These are phyloP conservation scores for Malurus elegans DNA, from an alignment of 2,113 vertebrate species.

Conservation along the genomic window DNA sequence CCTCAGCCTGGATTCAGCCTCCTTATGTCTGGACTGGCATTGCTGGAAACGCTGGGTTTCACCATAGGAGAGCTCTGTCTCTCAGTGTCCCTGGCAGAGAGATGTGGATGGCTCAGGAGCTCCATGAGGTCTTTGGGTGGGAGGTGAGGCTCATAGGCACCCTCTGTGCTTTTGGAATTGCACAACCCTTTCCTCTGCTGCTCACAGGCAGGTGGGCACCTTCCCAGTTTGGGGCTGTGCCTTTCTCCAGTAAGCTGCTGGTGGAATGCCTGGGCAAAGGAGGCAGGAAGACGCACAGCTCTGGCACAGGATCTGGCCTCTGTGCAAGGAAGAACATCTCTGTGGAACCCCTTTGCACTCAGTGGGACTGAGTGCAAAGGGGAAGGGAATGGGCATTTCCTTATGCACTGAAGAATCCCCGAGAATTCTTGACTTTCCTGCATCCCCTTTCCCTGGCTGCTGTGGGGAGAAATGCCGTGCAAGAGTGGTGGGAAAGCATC, in stretches of 20 bases:
- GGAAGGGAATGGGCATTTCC: not conserved
- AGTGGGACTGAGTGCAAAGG: not conserved
- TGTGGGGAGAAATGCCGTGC: not conserved
- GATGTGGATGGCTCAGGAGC: not conserved
- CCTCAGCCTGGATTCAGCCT: not conserved
- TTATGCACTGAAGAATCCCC: not conserved
- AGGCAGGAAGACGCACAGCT: fast-evolving
- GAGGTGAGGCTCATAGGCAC: not conserved
- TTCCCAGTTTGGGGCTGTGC: not conserved
- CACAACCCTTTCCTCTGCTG: not conserved
- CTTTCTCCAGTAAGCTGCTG: not conserved
- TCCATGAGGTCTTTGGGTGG: not conserved
- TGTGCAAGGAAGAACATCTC: not conserved
- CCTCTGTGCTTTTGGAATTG: not conserved
- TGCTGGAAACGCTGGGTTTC: not conserved
- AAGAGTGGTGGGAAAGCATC: not conserved
- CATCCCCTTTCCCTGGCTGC: not conserved
- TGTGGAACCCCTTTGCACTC: not conserved
- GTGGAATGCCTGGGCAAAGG: not conserved
- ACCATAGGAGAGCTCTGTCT: not conserved
- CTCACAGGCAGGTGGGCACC: not conserved
- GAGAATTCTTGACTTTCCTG: not conserved
- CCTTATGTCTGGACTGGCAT: not conserved
- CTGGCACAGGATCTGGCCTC: not conserved
- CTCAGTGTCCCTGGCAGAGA: not conserved